Percentiles rank a stretch among this genome's conserved stretches.
Evolutionary conservation across 2,888 invertebrate species (phyloP).

Genomic region (Nomada ruficornis): DNA sequence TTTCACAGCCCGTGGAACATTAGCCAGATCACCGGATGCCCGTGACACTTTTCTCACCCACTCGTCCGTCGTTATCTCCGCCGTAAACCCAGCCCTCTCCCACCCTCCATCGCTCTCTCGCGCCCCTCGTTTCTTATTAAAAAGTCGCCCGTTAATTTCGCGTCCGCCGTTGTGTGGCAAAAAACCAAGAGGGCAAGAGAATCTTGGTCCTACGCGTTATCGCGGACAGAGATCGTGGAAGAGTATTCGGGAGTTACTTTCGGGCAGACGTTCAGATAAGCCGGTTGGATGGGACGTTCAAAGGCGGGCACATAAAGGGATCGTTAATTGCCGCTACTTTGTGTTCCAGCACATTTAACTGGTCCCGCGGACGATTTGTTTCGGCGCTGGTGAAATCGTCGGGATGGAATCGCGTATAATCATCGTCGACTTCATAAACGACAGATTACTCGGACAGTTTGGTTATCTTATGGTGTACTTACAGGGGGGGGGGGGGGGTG

Average conservation of each 20-base stretch:
- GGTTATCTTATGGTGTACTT: conserved; percentile 60
- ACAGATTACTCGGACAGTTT: conserved; percentile 52
- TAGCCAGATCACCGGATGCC: conserved; percentile 83
- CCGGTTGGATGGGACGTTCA: not conserved
- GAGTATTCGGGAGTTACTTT: conserved; percentile 23
- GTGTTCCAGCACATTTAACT: conserved; percentile 26
- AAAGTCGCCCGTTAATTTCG: conserved; percentile 61
- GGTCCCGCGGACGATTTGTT: conserved; percentile 29
- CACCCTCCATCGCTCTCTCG: not conserved
- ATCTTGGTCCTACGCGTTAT: conserved; percentile 4
- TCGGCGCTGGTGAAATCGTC: not conserved
- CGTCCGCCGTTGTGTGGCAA: conserved; percentile 34
- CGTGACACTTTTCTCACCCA: conserved; percentile 80
- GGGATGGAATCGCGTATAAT: conserved; percentile 36
- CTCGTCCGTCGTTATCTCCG: conserved; percentile 69
- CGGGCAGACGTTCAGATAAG: conserved; percentile 25
- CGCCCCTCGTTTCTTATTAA: conserved; percentile 51
- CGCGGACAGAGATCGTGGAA: conserved; percentile 15
- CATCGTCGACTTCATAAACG: conserved; percentile 56
- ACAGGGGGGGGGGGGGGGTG: conserved; percentile 12
- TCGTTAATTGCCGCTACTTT: conserved; percentile 60
- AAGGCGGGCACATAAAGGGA: not conserved
- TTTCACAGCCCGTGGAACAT: conserved; percentile 66
- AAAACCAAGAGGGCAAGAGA: not conserved
- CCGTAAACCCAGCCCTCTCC: conserved; percentile 54